These are phyloP conservation scores for Calameuta pallipes DNA, from an alignment of 2,888 invertebrate species.

Conservation along the genomic window DNA sequence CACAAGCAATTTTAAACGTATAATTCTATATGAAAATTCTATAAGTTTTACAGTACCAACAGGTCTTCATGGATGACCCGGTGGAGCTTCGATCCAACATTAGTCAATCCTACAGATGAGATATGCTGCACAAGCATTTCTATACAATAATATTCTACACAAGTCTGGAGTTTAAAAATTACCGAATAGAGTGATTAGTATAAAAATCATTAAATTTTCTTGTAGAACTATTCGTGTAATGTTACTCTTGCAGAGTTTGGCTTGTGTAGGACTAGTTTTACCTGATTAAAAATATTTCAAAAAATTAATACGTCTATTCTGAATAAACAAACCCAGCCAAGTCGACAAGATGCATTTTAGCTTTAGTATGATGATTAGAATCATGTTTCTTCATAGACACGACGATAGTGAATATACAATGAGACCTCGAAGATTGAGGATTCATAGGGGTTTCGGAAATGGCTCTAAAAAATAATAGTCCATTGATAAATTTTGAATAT, in stretches of 20 bases:
- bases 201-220: not conserved
- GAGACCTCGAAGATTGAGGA: constrained; percentile 69
- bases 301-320: not conserved
- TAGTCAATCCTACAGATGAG: not conserved
- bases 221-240: not conserved
- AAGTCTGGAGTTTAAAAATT: not conserved
- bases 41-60: not conserved
- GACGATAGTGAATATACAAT: constrained; percentile 70
- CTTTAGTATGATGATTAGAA: constrained; percentile 59
- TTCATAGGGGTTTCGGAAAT: constrained; percentile 71
- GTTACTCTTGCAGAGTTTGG: too few relatives aligned
- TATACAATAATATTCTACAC: not conserved
- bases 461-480: constrained; percentile 55
- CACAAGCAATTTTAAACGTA: not conserved
- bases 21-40: not conserved
- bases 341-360: constrained; percentile 70
- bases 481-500: not conserved
- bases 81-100: not conserved
- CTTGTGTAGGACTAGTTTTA: not conserved
- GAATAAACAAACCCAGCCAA: constrained; percentile 67
- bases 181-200: not conserved
- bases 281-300: not conserved
- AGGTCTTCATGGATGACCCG: not conserved
- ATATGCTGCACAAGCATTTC: not conserved
- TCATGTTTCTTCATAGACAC: constrained; percentile 59